Conservation (phyloP, 35 echinoderm and acorn worm genomes). For the Apostichopus parvimensis region DNA sequence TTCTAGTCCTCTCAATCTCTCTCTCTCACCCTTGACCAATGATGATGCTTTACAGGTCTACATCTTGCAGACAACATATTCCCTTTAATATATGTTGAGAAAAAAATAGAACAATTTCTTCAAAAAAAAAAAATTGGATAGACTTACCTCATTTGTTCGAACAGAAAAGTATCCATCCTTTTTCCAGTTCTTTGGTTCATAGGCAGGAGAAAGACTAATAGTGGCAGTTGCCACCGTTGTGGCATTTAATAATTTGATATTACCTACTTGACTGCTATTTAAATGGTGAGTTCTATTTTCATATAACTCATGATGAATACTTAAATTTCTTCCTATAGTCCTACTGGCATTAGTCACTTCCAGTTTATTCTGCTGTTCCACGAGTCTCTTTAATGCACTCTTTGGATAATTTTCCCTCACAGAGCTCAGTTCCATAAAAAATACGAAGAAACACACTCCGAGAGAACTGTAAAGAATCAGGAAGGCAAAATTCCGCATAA, state of each 20-base stretch:
- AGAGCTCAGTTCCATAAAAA: constrained; percentile 1
- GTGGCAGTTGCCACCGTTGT: constrained; percentile 26
- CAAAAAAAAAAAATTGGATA: too few species aligned
- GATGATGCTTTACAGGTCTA: too few species aligned
- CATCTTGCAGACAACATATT: too few species aligned
- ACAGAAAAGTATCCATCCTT: constrained; percentile 39
- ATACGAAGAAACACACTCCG: constrained; percentile 11
- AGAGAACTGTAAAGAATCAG: constrained; percentile 23
- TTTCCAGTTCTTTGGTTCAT: constrained; percentile 60
- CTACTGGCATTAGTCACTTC: background rate
- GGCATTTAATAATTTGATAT: constrained; percentile 1
- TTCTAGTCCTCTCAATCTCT: too few species aligned
- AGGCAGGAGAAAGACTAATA: constrained; percentile 46
- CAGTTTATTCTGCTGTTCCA: background rate
- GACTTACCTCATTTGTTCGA: constrained; percentile 47
- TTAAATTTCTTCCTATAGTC: background rate
- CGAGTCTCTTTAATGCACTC: background rate
- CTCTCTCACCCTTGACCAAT: too few species aligned
- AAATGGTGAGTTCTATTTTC: background rate
- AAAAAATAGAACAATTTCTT: too few species aligned
- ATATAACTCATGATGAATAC: background rate
- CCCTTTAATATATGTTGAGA: too few species aligned
- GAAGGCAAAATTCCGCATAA: constrained; percentile 5
- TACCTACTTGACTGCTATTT: background rate
- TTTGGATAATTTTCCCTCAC: background rate